A percentile compares a stretch with the other conserved stretches of the same genome.
Evolutionary conservation across 2,888 invertebrate species (phyloP).

Genomic region (Seira musarum): DNA sequence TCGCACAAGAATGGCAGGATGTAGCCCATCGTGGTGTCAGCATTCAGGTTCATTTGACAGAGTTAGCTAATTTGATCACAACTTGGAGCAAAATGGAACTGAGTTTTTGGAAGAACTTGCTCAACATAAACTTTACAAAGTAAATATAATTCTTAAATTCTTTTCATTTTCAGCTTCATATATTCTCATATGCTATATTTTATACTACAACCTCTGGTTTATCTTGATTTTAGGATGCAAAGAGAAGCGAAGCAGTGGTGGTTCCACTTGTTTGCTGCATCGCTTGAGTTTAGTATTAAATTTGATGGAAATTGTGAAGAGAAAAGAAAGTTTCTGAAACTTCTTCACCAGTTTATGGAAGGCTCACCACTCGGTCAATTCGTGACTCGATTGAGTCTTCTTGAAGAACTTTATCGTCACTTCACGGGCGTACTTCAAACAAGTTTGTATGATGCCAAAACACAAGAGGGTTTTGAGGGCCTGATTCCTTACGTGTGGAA

Average conservation of each 20-base stretch:
- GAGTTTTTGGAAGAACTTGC: conserved; percentile 87
- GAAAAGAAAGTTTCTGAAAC: conserved; percentile 74
- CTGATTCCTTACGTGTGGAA: conserved; percentile 79
- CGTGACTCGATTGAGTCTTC: conserved; percentile 81
- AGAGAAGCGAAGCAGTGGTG: conserved; percentile 87
- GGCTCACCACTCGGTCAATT: conserved; percentile 89
- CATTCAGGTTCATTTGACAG: conserved; percentile 81
- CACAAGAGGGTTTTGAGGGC: neutral
- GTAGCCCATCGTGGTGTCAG: conserved; percentile 91
- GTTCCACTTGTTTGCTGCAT: conserved; percentile 85
- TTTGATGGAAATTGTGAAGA: conserved; percentile 60
- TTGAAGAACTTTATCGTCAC: conserved; percentile 88
- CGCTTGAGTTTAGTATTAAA: conserved; percentile 78
- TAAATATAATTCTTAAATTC: no score
- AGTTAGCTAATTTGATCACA: conserved; percentile 86
- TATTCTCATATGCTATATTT: no score
- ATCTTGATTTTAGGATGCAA: conserved; percentile 75
- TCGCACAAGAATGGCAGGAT: conserved; percentile 90
- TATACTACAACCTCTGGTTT: neutral
- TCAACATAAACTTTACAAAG: conserved; percentile 80
- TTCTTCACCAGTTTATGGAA: conserved; percentile 87
- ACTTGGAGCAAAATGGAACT: conserved; percentile 94
- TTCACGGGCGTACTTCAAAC: conserved; percentile 76
- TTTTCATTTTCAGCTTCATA: no score
- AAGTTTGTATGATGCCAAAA: conserved; percentile 33